Percentiles rank a stretch among this genome's conserved stretches.
Evolutionary conservation across 92 coral and sea anemone species (phyloP).

Genomic region (Porites lobata): DNA sequence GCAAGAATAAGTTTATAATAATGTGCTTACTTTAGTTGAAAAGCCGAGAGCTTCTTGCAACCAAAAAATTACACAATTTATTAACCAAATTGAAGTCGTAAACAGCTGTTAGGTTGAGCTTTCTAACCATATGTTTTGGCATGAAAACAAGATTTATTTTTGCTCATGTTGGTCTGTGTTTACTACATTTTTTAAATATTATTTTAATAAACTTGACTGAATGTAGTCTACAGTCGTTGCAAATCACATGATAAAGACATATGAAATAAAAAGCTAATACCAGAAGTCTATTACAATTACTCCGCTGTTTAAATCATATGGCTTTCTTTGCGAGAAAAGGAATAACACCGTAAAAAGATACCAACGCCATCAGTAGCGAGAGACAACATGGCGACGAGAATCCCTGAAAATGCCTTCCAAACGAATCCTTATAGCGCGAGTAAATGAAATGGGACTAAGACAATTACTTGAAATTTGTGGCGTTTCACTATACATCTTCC

Average conservation of each 20-base stretch:
- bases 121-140: not conserved
- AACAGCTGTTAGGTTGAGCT: not conserved
- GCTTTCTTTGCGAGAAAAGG: not conserved
- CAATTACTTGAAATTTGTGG: no score
- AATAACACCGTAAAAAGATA: no score
- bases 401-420: no score
- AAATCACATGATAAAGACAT: not conserved
- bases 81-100: not conserved
- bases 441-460: no score
- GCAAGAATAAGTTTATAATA: not conserved
- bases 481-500: no score
- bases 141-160: no score
- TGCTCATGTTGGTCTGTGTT: not conserved
- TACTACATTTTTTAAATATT: not conserved
- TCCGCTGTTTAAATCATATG: not conserved
- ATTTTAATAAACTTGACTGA: no score
- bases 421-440: no score
- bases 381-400: no score
- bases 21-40: not conserved
- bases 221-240: not conserved
- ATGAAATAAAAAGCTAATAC: not conserved
- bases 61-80: not conserved
- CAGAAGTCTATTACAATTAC: not conserved
- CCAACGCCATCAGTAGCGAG: no score
- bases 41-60: no score